Base-by-base conservation (phyloP, 1,140 invertebrate genomes). In the Halesus radiatus region DNA sequence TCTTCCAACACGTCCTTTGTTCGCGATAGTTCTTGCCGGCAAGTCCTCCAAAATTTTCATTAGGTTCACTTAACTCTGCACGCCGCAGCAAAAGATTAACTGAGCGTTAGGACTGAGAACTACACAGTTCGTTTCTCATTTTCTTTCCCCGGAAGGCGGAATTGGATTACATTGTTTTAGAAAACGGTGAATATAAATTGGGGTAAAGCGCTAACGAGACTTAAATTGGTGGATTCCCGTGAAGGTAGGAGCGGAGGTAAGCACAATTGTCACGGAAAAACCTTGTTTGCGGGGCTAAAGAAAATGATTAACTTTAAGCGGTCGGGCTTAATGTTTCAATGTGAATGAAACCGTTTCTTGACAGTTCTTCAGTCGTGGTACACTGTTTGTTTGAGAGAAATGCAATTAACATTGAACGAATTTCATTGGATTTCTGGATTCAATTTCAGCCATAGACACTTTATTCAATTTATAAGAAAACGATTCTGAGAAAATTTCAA, bases 81-180 rank as follows among this genome's bases (percentile, higher is more conserved):
- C 64, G 16, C 64, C 64, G 32, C 26, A 22, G 26, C 29, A 20
- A 6, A 23, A 70, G 66, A 70, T 70, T 70, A 70, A 70, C 66
- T n/a, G 66, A 22, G 66, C n/a, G 66, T 18, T 8, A 10, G 3
- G 62, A 50, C 18, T 64, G 2, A 50, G 66, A 45, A 70, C 32
- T 70, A 70, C 60, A 64, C n/a, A 70, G 66, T 45, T 70, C 66
- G 66, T 70, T 52, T 70, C 66, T 70, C 66, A 70, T 70, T 70
- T 70, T 70, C 66, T 70, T 70, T 20, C 66, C n/a, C 13, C n/a
- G n/a, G 32, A 20, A 70, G 66, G 37, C n/a, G 66, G 66, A 37
- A 45, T 37, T 70, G 37, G 66, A 70, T 70, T 70, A 70, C 66
- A 45, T 70, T 70, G 66, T 70, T 70, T 45, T 45, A 45, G 32